These are phyloP conservation scores for Enteromius trimaculatus DNA, from an alignment of 2,797 vertebrate species.

Conservation along the genomic window DNA sequence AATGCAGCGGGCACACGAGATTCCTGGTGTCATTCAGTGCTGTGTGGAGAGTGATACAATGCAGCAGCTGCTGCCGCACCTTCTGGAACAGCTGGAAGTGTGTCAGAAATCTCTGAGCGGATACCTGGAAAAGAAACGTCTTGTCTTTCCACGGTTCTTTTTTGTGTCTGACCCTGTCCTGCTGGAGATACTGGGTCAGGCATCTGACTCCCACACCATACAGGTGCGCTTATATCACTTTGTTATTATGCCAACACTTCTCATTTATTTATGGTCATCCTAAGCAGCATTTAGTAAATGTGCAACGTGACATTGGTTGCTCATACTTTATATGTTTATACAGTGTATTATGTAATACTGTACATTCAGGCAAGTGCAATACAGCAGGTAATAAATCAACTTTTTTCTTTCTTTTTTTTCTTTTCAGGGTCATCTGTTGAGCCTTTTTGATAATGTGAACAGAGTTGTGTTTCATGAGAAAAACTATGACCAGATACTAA, in stretches of 20 bases:
- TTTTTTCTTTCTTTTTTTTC: not conserved
- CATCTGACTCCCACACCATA: slow-evolving; percentile 87
- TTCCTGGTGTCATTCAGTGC: slow-evolving; percentile 81
- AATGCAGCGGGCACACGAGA: slow-evolving; percentile 85
- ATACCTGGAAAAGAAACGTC: slow-evolving; percentile 86
- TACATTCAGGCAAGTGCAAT: not conserved
- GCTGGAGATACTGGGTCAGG: slow-evolving; percentile 87
- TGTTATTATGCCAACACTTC: not conserved
- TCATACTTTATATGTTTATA: not conserved
- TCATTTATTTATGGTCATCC: not conserved
- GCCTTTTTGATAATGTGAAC: slow-evolving; percentile 87
- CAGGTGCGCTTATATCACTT: slow-evolving; percentile 71
- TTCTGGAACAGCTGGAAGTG: slow-evolving; percentile 81
- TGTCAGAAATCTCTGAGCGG: slow-evolving; percentile 88
- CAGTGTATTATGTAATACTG: not conserved
- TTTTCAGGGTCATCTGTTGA: slow-evolving; percentile 81
- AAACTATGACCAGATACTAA: slow-evolving; percentile 83
- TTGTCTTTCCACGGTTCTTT: slow-evolving; percentile 87
- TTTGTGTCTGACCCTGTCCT: slow-evolving; percentile 87
- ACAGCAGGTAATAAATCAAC: not conserved
- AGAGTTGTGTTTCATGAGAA: slow-evolving; percentile 81
- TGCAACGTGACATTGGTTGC: not conserved
- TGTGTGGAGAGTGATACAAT: slow-evolving; percentile 85
- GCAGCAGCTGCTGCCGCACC: slow-evolving; percentile 76
- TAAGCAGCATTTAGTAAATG: not conserved